Conservation (phyloP, 1,140 invertebrate species). For the Lerema accius region DNA sequence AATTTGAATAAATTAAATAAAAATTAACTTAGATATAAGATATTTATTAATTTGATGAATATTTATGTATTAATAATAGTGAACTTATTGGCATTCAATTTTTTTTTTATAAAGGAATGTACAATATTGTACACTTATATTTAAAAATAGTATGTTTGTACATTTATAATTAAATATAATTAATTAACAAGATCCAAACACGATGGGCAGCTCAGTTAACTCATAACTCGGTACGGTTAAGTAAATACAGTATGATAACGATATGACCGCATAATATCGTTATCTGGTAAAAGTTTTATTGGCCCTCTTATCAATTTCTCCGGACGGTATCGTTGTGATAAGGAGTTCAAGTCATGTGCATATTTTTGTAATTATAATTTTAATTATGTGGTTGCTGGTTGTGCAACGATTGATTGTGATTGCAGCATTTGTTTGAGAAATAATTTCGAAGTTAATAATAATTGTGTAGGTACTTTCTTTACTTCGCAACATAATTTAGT, state of each 20-base stretch:
- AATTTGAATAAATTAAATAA: too few species aligned
- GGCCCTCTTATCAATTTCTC: constrained; percentile 11
- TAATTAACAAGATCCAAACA: neutral
- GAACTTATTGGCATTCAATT: too few species aligned
- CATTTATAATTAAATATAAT: too few species aligned
- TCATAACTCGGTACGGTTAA: neutral
- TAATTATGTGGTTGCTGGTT: neutral
- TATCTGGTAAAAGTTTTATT: constrained; percentile 19
- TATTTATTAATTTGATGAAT: too few species aligned
- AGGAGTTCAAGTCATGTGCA: constrained; percentile 15
- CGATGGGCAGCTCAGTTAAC: neutral
- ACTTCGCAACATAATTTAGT: too few species aligned
- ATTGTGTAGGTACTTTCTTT: too few species aligned
- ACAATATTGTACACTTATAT: too few species aligned
- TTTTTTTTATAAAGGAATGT: too few species aligned
- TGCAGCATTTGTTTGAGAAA: neutral
- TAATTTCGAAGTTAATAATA: too few species aligned
- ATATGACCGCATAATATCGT: constrained; percentile 11
- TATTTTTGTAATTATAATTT: constrained; percentile 19
- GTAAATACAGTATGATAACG: neutral
- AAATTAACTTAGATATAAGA: too few species aligned
- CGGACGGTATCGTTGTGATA: constrained; percentile 11
- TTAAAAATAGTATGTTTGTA: too few species aligned
- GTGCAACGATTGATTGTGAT: neutral
- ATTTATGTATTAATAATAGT: too few species aligned